Base-by-base conservation (phyloP, 2,797 vertebrate species). In the Halcyon badia region DNA sequence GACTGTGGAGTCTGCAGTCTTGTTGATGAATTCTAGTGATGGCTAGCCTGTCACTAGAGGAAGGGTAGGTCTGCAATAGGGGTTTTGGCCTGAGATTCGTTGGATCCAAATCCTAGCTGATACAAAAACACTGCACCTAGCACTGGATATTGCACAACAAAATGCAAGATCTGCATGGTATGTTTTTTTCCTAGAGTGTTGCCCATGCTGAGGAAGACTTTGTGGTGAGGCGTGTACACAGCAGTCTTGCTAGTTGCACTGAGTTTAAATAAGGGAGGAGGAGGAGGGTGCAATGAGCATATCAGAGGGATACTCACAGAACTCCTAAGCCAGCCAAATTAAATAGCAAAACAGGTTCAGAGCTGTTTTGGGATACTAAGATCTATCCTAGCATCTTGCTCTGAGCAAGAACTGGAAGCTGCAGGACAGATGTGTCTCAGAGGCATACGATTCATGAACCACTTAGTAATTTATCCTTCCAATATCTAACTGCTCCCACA, bases 401-500 rank as follows among this genome's bases (percentile, higher is more conserved):
- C 46, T 35, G 12, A 76, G 24, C 10, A 70, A 31, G 44, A 85
- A 93, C 19, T 4, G 2, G 33, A 71, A 86, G 39, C 15, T 44
- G 26, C 26, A 66, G n/a, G n/a, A 58, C 5, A 1, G 2, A 5
- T 5, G 7, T 46, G 16, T 64, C 94, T 83, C 71, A 90, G 39
- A 72, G 9, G 24, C 1, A 1, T 52, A 71, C 0, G 1, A 54
- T 68, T 87, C 4, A 22, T 30, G 33, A 92, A 44, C 3, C 5
- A 28, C 42, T 82, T 64, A 78, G 54, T 46, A 76, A 61, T 62
- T 86, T 48, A 33, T 30, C 52, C 72, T 70, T 46, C 39, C 51
- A 48, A 25, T 20, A 51, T 30, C 62, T 72, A 76, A 56, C 15
- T 48, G 68, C 7, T 93, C 11, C 25, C 39, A 41, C 17, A 75